Conservation (phyloP, 2,888 invertebrate species). For the Eutolmus rufibarbis region DNA sequence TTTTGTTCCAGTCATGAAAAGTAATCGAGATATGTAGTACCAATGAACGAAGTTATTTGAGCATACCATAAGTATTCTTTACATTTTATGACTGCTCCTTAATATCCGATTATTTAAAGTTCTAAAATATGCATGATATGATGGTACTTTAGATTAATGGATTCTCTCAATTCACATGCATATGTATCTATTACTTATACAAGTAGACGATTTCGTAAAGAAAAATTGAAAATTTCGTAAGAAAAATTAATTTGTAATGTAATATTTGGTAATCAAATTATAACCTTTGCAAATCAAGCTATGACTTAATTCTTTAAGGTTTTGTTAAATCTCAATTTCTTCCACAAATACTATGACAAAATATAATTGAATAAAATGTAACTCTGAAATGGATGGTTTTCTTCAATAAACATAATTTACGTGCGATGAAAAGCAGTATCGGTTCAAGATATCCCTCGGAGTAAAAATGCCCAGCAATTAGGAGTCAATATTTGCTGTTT, state of each 20-base stretch:
- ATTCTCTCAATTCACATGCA: neutral
- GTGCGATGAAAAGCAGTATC: neutral
- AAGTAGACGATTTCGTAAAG: neutral
- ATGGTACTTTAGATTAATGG: neutral
- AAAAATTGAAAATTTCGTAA: too few relatives aligned
- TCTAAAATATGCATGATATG: neutral
- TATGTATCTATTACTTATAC: neutral
- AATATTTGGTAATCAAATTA: neutral
- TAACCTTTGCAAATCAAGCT: neutral
- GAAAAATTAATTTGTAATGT: neutral
- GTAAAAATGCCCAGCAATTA: neutral
- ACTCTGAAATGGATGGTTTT: neutral
- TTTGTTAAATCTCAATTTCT: neutral
- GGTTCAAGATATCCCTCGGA: neutral
- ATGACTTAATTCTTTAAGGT: neutral
- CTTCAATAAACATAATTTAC: neutral
- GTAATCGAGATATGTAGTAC: neutral
- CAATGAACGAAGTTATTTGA: neutral
- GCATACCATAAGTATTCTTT: too few relatives aligned
- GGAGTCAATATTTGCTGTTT: neutral
- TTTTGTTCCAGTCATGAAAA: neutral
- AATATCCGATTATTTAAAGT: neutral
- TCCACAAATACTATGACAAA: neutral
- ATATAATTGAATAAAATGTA: neutral
- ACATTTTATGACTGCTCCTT: neutral